A percentile compares a stretch with the other conserved stretches of the same genome.
Conservation (phyloP, 2,888 invertebrate genomes). For the Luperina testacea region DNA sequence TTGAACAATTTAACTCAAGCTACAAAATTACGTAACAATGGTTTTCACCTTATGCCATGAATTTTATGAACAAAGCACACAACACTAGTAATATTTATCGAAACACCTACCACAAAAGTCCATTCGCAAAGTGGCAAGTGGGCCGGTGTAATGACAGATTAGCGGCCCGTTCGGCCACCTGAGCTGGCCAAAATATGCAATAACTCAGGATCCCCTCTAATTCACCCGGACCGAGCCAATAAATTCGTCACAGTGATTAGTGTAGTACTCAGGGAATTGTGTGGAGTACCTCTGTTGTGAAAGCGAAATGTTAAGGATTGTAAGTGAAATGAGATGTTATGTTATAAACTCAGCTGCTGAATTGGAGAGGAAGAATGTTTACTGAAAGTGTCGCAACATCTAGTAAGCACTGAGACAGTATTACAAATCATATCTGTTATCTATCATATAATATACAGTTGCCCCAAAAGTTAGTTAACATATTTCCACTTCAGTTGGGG, state of each 20-base stretch:
- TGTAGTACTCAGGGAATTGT: constrained; percentile 57
- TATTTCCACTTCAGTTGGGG: no score
- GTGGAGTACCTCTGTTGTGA: constrained; percentile 57
- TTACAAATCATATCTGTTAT: not conserved
- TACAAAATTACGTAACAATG: not conserved
- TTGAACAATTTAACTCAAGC: not conserved
- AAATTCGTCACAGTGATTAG: constrained; percentile 88
- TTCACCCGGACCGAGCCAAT: constrained; percentile 84
- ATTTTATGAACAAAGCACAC: not conserved
- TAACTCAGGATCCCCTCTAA: constrained; percentile 82
- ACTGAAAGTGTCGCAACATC: not conserved
- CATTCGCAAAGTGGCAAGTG: constrained; percentile 81
- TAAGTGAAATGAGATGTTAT: not conserved
- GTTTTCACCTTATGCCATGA: not conserved
- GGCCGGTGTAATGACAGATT: constrained; percentile 84
- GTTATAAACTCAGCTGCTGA: not conserved
- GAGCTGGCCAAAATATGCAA: constrained; percentile 82
- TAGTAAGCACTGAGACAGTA: not conserved
- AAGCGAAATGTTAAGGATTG: constrained; percentile 10
- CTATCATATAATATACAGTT: not conserved
- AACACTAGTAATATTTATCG: not conserved
- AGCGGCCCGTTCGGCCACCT: constrained; percentile 80
- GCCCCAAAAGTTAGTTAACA: not conserved
- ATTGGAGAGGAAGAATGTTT: not conserved
- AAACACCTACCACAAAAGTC: constrained; percentile 37